Conservation (phyloP, 2,113 vertebrate genomes). For the Microcebus lehilahytsara region DNA sequence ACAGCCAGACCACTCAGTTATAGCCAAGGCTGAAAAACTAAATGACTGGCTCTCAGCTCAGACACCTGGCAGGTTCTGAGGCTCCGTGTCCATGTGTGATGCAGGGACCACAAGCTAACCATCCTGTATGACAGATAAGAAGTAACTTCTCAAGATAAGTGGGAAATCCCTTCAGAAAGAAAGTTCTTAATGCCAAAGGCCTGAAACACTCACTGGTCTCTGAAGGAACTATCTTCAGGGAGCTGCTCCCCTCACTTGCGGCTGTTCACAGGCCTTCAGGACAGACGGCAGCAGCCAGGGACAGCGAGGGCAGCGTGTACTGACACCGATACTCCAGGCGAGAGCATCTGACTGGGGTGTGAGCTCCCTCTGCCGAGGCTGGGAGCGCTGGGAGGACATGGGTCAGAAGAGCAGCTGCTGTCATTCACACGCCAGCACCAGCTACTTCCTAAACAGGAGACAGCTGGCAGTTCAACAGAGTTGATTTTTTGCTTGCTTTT, state of each 20-base stretch:
- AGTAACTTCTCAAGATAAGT: neutral
- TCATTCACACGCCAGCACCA: neutral
- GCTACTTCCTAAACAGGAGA: neutral
- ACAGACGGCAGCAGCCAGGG: neutral
- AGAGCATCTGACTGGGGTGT: neutral
- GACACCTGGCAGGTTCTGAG: neutral
- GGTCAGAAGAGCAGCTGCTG: neutral
- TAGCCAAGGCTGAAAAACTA: neutral
- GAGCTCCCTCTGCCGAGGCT: neutral
- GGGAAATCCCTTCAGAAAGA: constrained; percentile 15
- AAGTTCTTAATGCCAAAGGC: neutral
- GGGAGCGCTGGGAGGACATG: neutral
- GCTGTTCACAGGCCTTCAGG: neutral
- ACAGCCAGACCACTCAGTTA: neutral
- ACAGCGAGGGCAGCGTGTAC: neutral
- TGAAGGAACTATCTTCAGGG: constrained; percentile 11
- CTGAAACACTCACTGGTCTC: neutral
- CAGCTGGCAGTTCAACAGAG: neutral
- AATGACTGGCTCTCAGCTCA: neutral
- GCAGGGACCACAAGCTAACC: neutral
- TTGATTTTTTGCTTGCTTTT: neutral
- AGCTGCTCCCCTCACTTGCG: neutral
- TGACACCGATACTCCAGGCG: neutral
- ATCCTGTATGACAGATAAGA: neutral
- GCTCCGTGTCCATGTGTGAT: neutral